These are phyloP conservation scores for Epinephelus lanceolatus DNA, from an alignment of 2,113 vertebrate genomes.

Conservation along the genomic window DNA sequence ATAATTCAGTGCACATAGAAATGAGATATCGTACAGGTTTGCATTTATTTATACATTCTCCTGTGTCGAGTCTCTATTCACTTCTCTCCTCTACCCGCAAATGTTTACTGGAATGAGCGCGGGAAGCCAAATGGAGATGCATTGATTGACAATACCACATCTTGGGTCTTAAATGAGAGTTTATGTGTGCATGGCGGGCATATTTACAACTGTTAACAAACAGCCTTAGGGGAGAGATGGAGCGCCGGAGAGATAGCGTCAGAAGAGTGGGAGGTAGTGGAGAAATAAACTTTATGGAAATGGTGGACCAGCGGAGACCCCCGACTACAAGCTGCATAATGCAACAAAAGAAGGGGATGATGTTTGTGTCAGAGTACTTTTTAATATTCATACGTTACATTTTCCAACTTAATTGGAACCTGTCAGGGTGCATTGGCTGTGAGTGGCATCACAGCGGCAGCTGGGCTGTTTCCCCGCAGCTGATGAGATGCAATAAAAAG, in stretches of 20 bases:
- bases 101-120: slow-evolving; percentile 44
- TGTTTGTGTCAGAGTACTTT: slow-evolving; percentile 81
- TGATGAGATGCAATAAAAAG: slow-evolving; percentile 80
- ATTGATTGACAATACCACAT: slow-evolving; percentile 61
- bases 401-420: slow-evolving; percentile 84
- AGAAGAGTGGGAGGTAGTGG: slow-evolving; percentile 25
- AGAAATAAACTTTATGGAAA: slow-evolving; percentile 72
- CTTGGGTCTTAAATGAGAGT: slow-evolving; percentile 45
- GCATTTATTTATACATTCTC: slow-evolving; percentile 34
- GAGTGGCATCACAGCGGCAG: slow-evolving; percentile 77
- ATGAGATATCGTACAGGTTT: slow-evolving; percentile 43
- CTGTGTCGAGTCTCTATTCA: slow-evolving; percentile 24
- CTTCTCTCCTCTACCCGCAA: slow-evolving; percentile 5
- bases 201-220: slow-evolving; percentile 76
- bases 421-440: slow-evolving; percentile 78
- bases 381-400: slow-evolving; percentile 82
- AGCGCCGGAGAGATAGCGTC: slow-evolving; percentile 36
- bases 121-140: slow-evolving; percentile 50
- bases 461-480: slow-evolving; percentile 71
- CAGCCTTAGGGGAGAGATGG: slow-evolving; percentile 53
- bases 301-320: slow-evolving; percentile 64
- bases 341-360: slow-evolving; percentile 77
- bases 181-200: slow-evolving; percentile 45
- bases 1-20: slow-evolving; percentile 38
- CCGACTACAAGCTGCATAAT: slow-evolving; percentile 75